Base-by-base conservation (phyloP, 2,888 invertebrate species). In the Parthenolecanium corni region DNA sequence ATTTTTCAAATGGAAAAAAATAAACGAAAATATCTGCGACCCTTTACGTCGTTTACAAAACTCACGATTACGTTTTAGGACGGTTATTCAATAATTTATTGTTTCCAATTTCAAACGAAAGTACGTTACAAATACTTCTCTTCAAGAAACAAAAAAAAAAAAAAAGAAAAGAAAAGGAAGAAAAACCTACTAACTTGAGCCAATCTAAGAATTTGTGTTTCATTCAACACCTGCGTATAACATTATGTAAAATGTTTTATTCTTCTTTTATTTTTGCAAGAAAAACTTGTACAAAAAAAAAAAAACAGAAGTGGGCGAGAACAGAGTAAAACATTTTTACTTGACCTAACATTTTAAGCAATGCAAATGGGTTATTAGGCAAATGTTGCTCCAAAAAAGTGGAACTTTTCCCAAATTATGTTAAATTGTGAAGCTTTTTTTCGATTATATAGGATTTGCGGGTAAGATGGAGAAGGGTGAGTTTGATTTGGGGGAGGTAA, bases 71-170 rank as follows among this genome's bases (percentile, higher is more conserved):
- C 56, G 42, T 18, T 56, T 56, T 56, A 16, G 31, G 31, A 6
- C 31, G 47, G 49, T 58, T 58, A 58, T 58, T 58, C 58, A 58
- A 58, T 58, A 47, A 58, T 58, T 58, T 58, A 58, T 58, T 58
- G 58, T 58, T 58, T 58, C 58, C 58, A 58, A 58, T 58, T 58
- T 47, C 49, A 24, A 38, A 49, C 58, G 49, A 58, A 58, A 58
- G 49, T 46, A 49, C 24, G 47, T 58, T 58, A 46, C 58, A 49
- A 58, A 58, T 58, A 51, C 49, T 56, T 24, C 44, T 46, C 6
- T 2, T 5, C 9, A 31, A 31, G 31, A 31, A 31, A 9, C 5
- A 31, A 31, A 31, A 9, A 31, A 31, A 31, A 9, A 31, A 31
- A 31, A 31, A 31, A 6, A 31, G 9, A 9, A 31, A 31, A 9